Evolutionary conservation across 2,797 vertebrate genomes (phyloP).

Genomic region (Pterois miles): DNA sequence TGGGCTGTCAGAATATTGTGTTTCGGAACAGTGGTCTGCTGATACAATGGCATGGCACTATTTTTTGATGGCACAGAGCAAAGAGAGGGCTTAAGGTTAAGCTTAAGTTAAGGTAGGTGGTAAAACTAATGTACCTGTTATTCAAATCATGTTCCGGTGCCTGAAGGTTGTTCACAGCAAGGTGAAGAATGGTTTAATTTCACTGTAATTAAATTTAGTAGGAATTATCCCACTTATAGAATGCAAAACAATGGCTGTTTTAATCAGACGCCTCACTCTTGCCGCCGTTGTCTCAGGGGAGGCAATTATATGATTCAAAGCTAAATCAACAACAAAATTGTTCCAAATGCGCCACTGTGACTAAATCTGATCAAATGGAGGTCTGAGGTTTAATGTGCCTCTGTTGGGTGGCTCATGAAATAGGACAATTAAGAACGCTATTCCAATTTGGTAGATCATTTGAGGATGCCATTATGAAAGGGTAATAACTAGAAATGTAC

Average conservation of each 20-base stretch:
- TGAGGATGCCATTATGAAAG: background rate
- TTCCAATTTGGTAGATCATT: background rate
- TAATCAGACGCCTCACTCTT: conserved; percentile 22
- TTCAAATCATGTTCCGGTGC: background rate
- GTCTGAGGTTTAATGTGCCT: conserved; percentile 4
- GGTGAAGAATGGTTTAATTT: conserved; percentile 41
- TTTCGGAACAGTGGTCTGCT: no score
- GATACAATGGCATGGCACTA: background rate
- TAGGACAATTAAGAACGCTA: conserved; percentile 29
- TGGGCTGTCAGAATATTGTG: no score
- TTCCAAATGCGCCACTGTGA: background rate
- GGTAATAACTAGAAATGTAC: background rate
- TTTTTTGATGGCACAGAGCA: background rate
- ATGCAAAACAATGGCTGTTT: background rate
- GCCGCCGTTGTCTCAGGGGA: conserved; percentile 1
- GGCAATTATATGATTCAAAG: conserved; percentile 35
- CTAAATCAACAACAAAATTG: conserved; percentile 23
- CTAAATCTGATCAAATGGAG: conserved; percentile 28
- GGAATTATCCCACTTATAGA: conserved; percentile 20
- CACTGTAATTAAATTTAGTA: conserved; percentile 25
- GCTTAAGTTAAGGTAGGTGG: background rate
- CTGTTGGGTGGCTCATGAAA: conserved; percentile 21
- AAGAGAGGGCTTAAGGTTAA: background rate
- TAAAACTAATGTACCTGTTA: conserved; percentile 4
- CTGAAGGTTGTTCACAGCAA: conserved; percentile 16